Conservation (phyloP, 1,140 invertebrate species). For the Bombus impatiens region DNA sequence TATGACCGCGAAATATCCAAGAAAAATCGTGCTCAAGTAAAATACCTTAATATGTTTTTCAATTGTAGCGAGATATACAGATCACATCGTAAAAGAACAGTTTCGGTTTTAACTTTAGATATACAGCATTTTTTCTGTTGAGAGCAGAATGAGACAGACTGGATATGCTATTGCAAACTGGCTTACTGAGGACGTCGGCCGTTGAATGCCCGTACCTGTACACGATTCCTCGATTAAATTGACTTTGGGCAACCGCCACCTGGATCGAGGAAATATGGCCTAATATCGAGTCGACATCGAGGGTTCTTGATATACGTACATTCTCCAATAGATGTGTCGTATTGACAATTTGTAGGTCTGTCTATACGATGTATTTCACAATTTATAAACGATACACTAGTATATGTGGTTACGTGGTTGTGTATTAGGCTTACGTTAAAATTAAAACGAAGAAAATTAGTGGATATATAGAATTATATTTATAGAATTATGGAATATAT, state of each 20-base stretch:
- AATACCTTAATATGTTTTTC: slow-evolving; percentile 36
- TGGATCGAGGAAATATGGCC: slow-evolving; percentile 66
- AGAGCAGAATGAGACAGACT: slow-evolving; percentile 29
- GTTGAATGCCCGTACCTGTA: slow-evolving; percentile 36
- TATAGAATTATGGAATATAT: too few species aligned
- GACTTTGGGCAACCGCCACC: slow-evolving; percentile 62
- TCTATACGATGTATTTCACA: slow-evolving; percentile 34
- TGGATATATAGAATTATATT: too few species aligned
- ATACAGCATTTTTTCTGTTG: not conserved
- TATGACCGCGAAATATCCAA: not conserved
- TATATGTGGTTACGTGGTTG: too few species aligned
- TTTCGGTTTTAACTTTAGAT: not conserved
- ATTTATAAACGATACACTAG: slow-evolving; percentile 50
- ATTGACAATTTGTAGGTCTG: slow-evolving; percentile 54
- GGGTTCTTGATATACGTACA: slow-evolving; percentile 35
- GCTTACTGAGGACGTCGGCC: slow-evolving; percentile 54
- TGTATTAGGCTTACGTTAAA: not conserved
- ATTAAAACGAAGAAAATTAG: not conserved
- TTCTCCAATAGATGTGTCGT: slow-evolving; percentile 42
- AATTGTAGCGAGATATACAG: slow-evolving; percentile 16
- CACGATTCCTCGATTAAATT: slow-evolving; percentile 64
- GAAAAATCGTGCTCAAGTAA: not conserved
- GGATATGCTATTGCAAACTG: slow-evolving; percentile 17
- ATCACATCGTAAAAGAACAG: not conserved
- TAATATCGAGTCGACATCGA: slow-evolving; percentile 59